Evolutionary conservation across 2,113 vertebrate species (phyloP).

Genomic region (Boulengeromyrus knoepffleri): DNA sequence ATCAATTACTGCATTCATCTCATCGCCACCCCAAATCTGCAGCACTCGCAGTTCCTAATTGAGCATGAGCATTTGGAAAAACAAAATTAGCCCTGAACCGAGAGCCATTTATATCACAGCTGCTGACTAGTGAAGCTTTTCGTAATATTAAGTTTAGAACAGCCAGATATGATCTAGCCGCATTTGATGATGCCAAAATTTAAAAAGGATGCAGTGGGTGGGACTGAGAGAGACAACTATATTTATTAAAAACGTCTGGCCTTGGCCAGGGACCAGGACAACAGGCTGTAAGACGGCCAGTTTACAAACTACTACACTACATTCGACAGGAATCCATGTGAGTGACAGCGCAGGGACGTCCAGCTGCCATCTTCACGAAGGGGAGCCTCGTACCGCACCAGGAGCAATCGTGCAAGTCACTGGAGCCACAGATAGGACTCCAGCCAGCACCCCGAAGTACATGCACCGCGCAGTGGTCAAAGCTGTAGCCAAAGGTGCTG

Average conservation of each 20-base stretch:
- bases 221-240: not conserved
- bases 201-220: not conserved
- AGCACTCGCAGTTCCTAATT: not conserved
- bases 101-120: not conserved
- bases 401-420: not conserved
- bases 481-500: not conserved
- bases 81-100: not conserved
- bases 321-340: not conserved
- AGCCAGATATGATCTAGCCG: slow-evolving; percentile 14
- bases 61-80: not conserved
- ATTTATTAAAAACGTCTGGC: not conserved
- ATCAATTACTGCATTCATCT: not conserved
- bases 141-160: not conserved
- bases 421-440: not conserved
- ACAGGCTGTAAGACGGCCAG: not conserved
- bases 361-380: not conserved
- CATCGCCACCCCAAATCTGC: not conserved
- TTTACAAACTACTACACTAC: not conserved
- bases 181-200: not conserved
- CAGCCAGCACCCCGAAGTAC: not conserved
- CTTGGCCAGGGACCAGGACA: not conserved
- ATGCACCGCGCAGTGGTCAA: not conserved
- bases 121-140: not conserved
- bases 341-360: not conserved
- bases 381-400: not conserved